phyloP scores from a whole-genome alignment of 2,113 vertebrate genomes.

The Corvus cornix region DNA sequence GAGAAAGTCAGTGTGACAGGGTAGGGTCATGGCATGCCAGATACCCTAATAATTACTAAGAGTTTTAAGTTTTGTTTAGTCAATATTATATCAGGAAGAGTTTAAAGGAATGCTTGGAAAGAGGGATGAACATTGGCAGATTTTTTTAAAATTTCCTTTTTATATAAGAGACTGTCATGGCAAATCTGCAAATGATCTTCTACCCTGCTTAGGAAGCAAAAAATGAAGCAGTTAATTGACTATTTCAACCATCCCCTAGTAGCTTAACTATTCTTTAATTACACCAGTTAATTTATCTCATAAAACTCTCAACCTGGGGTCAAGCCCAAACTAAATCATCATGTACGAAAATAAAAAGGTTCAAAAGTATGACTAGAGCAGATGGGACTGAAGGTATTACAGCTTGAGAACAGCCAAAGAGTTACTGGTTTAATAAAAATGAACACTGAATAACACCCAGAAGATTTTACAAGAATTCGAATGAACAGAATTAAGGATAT shows the following conservation, averaged over 20 bases:
- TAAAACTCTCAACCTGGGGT: not conserved
- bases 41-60: not conserved
- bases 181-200: not conserved
- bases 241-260: constrained; percentile 4
- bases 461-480: not conserved
- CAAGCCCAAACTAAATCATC: constrained; percentile 17
- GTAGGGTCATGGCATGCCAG: not conserved
- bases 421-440: constrained; percentile 28
- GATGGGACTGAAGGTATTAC: not conserved
- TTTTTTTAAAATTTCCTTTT: not conserved
- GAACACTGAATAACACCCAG: not conserved
- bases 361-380: constrained; percentile 34
- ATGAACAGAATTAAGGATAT: not conserved
- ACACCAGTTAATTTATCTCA: constrained; percentile 10
- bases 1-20: not conserved
- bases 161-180: not conserved
- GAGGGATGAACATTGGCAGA: not conserved
- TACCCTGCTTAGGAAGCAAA: not conserved
- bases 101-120: not conserved
- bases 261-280: constrained; percentile 43
- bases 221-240: constrained; percentile 22
- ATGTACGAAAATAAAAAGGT: not conserved
- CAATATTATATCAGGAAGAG: not conserved
- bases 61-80: not conserved
- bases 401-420: not conserved